These are phyloP conservation scores for Perizoma affinitatum DNA, from an alignment of 2,888 invertebrate genomes.

Conservation along the genomic window DNA sequence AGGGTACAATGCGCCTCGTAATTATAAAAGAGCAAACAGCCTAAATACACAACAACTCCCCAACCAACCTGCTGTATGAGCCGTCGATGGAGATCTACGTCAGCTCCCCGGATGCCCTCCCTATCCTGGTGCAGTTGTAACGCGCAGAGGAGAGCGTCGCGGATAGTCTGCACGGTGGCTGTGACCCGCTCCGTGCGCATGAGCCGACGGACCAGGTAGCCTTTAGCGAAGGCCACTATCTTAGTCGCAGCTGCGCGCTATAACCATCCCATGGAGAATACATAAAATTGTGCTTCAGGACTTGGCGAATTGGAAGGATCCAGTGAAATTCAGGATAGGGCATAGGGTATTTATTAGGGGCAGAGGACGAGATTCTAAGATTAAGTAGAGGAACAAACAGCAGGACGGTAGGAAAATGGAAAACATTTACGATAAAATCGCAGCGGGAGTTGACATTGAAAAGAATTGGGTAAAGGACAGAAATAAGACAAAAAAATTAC, in stretches of 20 bases:
- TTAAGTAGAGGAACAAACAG: neutral
- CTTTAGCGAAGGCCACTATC: conserved; percentile 88
- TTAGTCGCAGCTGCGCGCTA: conserved; percentile 85
- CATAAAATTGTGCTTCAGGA: conserved; percentile 57
- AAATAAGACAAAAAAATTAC: neutral
- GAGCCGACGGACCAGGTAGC: conserved; percentile 92
- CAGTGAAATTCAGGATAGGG: neutral
- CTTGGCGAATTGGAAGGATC: neutral
- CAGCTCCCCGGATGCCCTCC: conserved; percentile 85
- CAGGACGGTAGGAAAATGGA: neutral
- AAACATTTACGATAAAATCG: neutral
- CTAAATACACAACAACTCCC: conserved; percentile 9
- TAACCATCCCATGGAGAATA: conserved; percentile 42
- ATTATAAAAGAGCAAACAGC: conserved; percentile 16
- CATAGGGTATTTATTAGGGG: neutral
- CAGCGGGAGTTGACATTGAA: neutral
- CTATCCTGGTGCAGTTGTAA: conserved; percentile 88
- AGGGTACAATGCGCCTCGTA: neutral
- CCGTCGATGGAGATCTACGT: conserved; percentile 88
- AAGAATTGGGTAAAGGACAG: neutral
- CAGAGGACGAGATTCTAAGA: too few species aligned
- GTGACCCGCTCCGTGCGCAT: conserved; percentile 92
- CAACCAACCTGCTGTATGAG: conserved; percentile 86
- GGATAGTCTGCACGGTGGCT: conserved; percentile 90
- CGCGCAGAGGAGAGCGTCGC: conserved; percentile 91